Evolutionary conservation across 2,888 invertebrate genomes (phyloP).

Genomic region (Tetheella fluctuosa): DNA sequence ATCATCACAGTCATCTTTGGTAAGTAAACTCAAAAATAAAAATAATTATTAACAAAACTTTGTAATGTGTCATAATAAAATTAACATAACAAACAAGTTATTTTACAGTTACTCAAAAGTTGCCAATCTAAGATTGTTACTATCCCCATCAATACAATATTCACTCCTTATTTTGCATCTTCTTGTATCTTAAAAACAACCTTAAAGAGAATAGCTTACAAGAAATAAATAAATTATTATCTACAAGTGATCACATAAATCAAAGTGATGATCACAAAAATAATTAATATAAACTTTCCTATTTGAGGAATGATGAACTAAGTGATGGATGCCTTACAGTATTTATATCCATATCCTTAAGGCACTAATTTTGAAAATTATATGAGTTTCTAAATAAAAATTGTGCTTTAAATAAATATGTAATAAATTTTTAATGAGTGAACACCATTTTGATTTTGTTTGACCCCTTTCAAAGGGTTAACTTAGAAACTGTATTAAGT

Average conservation of each 20-base stretch:
- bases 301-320: slow-evolving; percentile 10
- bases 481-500: neutral
- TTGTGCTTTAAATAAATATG: too few species aligned
- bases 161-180: slow-evolving; percentile 11
- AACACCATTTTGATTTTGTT: slow-evolving; percentile 22
- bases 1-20: slow-evolving; percentile 31
- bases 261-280: neutral
- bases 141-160: neutral
- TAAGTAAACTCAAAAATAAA: slow-evolving; percentile 23
- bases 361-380: slow-evolving; percentile 40
- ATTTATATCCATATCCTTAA: slow-evolving; percentile 35
- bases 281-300: slow-evolving; percentile 1
- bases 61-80: neutral
- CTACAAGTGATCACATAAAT: slow-evolving; percentile 9
- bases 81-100: neutral
- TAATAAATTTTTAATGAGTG: neutral
- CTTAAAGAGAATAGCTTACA: neutral
- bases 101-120: neutral
- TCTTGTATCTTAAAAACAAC: neutral
- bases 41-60: neutral
- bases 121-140: neutral
- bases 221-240: slow-evolving; percentile 9
- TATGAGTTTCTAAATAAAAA: slow-evolving; percentile 18
- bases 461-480: neutral
- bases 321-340: slow-evolving; percentile 22